These are phyloP conservation scores for Cichlasoma orientale DNA, from an alignment of 2,797 vertebrate species.

Conservation along the genomic window DNA sequence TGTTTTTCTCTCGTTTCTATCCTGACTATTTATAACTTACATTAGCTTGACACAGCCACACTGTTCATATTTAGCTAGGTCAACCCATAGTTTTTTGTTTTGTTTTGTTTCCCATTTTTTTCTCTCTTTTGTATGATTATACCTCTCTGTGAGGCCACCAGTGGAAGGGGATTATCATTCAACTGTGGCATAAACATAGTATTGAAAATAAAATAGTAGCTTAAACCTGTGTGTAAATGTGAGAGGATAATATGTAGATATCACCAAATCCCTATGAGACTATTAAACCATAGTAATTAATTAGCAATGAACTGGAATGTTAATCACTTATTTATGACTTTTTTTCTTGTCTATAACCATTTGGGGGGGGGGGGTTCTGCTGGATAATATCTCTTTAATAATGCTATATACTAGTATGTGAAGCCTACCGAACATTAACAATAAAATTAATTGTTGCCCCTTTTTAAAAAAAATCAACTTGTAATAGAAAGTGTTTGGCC, in stretches of 20 bases:
- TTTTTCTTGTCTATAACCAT: background rate
- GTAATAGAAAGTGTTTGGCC: background rate
- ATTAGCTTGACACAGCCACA: background rate
- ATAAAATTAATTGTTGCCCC: too few relatives aligned
- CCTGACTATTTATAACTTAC: background rate
- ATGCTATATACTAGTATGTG: background rate
- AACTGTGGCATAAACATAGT: rapidly evolving
- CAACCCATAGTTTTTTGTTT: background rate
- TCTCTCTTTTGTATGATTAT: background rate
- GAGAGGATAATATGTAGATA: background rate
- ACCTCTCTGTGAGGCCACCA: background rate
- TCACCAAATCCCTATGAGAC: background rate
- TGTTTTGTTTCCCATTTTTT: too few relatives aligned
- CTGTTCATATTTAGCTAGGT: background rate
- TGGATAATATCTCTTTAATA: background rate
- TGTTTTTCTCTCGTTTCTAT: background rate
- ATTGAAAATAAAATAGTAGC: background rate
- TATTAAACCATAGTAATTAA: background rate
- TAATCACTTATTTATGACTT: background rate
- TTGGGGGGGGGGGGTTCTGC: too few relatives aligned
- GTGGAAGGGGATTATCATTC: background rate
- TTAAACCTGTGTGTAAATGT: background rate
- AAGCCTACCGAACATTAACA: background rate
- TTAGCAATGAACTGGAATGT: background rate
- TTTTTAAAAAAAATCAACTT: background rate